phyloP scores from a whole-genome alignment of 1,140 invertebrate species.

The Dinothrombium tinctorium region DNA sequence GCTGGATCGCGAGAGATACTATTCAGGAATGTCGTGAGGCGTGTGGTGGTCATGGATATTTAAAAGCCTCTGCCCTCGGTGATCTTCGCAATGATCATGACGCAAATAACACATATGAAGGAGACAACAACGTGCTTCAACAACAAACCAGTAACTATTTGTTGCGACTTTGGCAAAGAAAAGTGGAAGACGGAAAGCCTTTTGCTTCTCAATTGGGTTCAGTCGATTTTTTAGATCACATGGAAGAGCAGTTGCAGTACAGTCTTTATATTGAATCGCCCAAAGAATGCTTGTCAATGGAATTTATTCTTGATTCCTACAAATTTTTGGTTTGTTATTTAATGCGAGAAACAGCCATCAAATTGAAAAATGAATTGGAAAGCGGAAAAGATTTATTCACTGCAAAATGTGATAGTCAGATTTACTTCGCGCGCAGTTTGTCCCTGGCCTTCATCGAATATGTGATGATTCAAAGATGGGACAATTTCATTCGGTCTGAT shows the following conservation, averaged over 20 bases:
- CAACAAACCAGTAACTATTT: slow-evolving; percentile 84
- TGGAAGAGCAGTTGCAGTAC: no score
- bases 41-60: slow-evolving; percentile 46
- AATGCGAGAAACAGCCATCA: slow-evolving; percentile 34
- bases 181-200: slow-evolving; percentile 1
- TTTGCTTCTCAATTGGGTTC: slow-evolving; percentile 32
- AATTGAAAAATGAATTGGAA: slow-evolving; percentile 26
- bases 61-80: slow-evolving; percentile 43
- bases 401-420: slow-evolving; percentile 52
- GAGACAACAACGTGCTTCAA: slow-evolving; percentile 78
- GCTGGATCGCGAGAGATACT: slow-evolving; percentile 54
- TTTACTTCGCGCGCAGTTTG: slow-evolving; percentile 46
- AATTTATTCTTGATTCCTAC: slow-evolving; percentile 38
- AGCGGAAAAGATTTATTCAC: slow-evolving; percentile 40
- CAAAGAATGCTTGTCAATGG: slow-evolving; percentile 24
- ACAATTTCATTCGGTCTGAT: not conserved
- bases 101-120: slow-evolving; percentile 78
- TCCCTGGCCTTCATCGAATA: slow-evolving; percentile 44
- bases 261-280: slow-evolving; percentile 19
- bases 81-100: slow-evolving; percentile 64
- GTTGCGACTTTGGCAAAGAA: slow-evolving; percentile 22
- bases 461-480: not conserved
- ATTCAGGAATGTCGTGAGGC: slow-evolving; percentile 63
- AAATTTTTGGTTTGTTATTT: slow-evolving; percentile 56
- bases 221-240: slow-evolving; percentile 31